These are phyloP conservation scores for Epizoanthus stellaris DNA, from an alignment of 92 coral and sea anemone species.

Conservation along the genomic window DNA sequence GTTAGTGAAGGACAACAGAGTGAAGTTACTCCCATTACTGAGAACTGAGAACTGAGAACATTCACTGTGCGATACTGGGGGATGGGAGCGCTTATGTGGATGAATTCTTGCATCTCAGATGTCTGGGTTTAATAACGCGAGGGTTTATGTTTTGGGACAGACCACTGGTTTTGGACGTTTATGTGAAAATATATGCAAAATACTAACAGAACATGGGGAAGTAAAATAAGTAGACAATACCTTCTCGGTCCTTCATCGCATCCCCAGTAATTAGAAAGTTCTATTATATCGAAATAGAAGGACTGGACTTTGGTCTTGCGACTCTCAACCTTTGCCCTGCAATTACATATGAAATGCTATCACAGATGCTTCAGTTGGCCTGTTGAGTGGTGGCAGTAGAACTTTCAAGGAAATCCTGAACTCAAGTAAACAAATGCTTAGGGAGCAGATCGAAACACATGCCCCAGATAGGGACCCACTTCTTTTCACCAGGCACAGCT, in stretches of 20 bases:
- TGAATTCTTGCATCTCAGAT: too few relatives aligned
- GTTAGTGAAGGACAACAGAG: neutral
- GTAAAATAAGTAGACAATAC: neutral
- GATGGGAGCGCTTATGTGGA: too few relatives aligned
- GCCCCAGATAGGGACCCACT: too few relatives aligned
- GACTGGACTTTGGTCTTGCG: conserved; percentile 61
- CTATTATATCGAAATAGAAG: conserved; percentile 54
- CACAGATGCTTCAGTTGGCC: neutral
- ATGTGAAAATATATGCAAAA: neutral
- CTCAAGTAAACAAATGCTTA: neutral
- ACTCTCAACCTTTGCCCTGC: conserved; percentile 52
- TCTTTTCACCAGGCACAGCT: too few relatives aligned
- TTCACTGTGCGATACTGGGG: too few relatives aligned
- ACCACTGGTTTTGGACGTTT: neutral
- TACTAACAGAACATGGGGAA: neutral
- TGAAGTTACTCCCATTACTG: too few relatives aligned
- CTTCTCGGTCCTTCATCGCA: conserved; percentile 61
- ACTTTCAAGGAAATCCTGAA: neutral
- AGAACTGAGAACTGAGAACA: too few relatives aligned
- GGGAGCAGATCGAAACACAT: too few relatives aligned
- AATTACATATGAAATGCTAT: neutral
- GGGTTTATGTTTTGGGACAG: too few relatives aligned
- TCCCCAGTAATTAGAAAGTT: conserved; percentile 65
- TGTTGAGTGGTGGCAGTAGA: too few relatives aligned
- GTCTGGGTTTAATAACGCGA: too few relatives aligned